Evolutionary conservation across 2,113 vertebrate genomes (phyloP).

Genomic region (Pedionomus torquatus): DNA sequence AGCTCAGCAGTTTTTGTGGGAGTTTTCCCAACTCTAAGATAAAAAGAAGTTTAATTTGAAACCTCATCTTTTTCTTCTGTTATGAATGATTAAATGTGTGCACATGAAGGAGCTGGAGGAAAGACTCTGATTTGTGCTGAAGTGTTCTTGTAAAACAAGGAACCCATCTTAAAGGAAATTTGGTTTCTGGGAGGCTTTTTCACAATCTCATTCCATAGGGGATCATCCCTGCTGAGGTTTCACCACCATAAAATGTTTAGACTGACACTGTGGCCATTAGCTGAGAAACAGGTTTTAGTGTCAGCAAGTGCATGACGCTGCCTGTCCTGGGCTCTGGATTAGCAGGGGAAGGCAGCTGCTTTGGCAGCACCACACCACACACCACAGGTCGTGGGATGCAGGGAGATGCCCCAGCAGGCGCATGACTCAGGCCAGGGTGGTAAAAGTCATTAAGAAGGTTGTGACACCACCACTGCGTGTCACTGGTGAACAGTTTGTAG

Average conservation of each 20-base stretch:
- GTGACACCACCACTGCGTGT: neutral
- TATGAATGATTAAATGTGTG: neutral
- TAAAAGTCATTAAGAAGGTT: neutral
- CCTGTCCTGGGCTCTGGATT: neutral
- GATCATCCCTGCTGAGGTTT: neutral
- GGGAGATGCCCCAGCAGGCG: neutral
- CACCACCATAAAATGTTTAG: neutral
- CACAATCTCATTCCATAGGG: neutral
- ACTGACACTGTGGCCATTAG: neutral
- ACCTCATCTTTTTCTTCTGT: neutral
- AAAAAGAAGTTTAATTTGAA: conserved; percentile 4
- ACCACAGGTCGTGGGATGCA: neutral
- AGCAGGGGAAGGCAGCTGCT: neutral
- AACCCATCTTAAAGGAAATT: neutral
- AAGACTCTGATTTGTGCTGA: neutral
- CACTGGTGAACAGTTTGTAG: neutral
- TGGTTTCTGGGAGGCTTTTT: neutral
- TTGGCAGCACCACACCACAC: neutral
- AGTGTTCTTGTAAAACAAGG: neutral
- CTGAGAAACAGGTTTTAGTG: neutral
- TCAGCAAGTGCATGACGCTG: neutral
- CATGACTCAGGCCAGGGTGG: neutral
- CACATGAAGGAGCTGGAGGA: neutral
- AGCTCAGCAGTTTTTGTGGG: neutral
- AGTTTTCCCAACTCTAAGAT: neutral